phyloP scores from a whole-genome alignment of 1,140 invertebrate species.

The Delia radicum region DNA sequence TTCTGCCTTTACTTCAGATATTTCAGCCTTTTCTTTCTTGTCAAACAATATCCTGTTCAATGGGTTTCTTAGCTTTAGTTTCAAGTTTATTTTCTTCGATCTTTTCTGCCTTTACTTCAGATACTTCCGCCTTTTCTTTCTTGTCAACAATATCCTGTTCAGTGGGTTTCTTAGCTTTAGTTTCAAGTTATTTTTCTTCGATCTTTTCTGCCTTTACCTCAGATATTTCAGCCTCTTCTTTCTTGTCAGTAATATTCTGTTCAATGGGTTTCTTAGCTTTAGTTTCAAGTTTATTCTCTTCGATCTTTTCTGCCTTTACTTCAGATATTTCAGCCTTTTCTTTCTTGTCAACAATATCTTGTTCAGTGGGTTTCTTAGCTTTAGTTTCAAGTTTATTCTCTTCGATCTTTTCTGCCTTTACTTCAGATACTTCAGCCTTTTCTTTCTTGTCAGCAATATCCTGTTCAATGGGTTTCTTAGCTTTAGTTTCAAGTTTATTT shows the following conservation, averaged over 20 bases:
- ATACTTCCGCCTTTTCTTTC: not conserved
- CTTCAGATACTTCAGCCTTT: slow-evolving; percentile 25
- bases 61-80: slow-evolving; percentile 8
- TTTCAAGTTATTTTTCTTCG: slow-evolving; percentile 31
- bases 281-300: slow-evolving; percentile 30
- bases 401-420: slow-evolving; percentile 24
- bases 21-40: not conserved
- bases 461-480: not conserved
- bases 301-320: slow-evolving; percentile 11
- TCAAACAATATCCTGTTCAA: slow-evolving; percentile 1
- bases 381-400: slow-evolving; percentile 23
- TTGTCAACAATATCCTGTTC: not conserved
- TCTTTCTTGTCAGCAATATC: not conserved
- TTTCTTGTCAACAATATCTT: not conserved
- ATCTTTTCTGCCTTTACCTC: slow-evolving; percentile 32
- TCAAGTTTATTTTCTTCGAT: slow-evolving; percentile 30
- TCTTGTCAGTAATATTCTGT: not conserved
- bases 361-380: not conserved
- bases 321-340: slow-evolving; percentile 25
- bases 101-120: slow-evolving; percentile 28
- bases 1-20: slow-evolving; percentile 31
- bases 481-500: slow-evolving; percentile 24
- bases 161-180: slow-evolving; percentile 32
- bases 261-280: slow-evolving; percentile 25
- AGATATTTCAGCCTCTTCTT: slow-evolving; percentile 23